These are phyloP conservation scores for Thera obeliscata DNA, from an alignment of 2,888 invertebrate species.

Conservation along the genomic window DNA sequence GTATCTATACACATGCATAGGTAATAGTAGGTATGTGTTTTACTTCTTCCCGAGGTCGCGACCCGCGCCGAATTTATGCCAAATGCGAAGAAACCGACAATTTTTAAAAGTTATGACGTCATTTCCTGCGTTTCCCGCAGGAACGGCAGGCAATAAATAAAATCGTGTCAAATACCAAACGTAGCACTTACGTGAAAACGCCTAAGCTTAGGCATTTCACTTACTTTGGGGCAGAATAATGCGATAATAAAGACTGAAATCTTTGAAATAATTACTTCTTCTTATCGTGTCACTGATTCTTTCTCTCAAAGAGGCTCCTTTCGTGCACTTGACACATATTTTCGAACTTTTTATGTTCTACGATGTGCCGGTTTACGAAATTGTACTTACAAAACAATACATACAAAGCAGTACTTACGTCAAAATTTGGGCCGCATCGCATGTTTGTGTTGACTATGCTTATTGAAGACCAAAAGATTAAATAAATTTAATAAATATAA, in stretches of 20 bases:
- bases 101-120: constrained; percentile 54
- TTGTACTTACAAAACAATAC: no score
- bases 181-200: constrained; percentile 6
- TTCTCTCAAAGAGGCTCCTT: no score
- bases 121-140: constrained; percentile 40
- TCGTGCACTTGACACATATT: no score
- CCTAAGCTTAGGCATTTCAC: constrained; percentile 7
- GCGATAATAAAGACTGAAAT: background rate
- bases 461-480: no score
- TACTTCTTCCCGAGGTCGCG: constrained; percentile 47
- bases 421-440: no score
- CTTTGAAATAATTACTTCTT: no score
- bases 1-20: background rate
- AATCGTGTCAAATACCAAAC: constrained; percentile 29
- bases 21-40: background rate
- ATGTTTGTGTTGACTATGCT: no score
- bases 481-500: no score
- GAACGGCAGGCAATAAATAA: constrained; percentile 25
- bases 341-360: no score
- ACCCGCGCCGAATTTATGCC: constrained; percentile 45
- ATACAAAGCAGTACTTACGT: no score
- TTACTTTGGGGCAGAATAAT: background rate
- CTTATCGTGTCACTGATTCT: no score
- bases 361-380: no score
- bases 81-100: constrained; percentile 49